These are phyloP conservation scores for Xiphorhynchus erythropygius DNA, from an alignment of 2,797 vertebrate species.

Conservation along the genomic window DNA sequence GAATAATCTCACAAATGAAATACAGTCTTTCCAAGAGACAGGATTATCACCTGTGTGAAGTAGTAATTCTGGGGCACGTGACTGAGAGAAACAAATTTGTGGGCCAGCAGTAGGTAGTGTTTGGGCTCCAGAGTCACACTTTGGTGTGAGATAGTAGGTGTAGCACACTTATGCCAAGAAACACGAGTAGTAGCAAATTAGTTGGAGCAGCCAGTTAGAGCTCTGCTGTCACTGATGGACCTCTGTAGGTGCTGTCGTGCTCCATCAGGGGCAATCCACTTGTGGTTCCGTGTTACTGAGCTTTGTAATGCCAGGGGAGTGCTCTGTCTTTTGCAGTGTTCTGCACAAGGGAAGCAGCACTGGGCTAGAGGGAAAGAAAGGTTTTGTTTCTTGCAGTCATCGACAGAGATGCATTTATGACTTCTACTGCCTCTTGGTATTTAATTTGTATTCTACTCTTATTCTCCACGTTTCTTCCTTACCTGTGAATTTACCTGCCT, in stretches of 20 bases:
- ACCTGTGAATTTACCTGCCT: neutral
- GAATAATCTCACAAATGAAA: neutral
- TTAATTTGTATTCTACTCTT: neutral
- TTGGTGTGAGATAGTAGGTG: neutral
- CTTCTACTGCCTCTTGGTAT: neutral
- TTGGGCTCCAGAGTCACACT: neutral
- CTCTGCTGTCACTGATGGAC: neutral
- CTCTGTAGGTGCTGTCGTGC: accelerated
- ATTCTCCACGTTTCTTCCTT: neutral
- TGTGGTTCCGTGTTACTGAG: neutral
- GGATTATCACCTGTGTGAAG: neutral
- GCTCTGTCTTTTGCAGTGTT: neutral
- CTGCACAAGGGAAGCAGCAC: neutral
- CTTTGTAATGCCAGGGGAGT: neutral
- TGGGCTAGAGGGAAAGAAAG: neutral
- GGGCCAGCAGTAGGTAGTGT: neutral
- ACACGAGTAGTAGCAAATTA: neutral
- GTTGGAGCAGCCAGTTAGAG: neutral
- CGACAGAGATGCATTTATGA: neutral
- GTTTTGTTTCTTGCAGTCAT: neutral
- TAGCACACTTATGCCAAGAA: neutral
- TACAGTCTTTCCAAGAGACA: neutral
- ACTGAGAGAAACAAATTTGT: neutral
- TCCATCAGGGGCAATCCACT: neutral
- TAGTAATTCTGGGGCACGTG: neutral